Evolutionary conservation across 2,888 invertebrate genomes (phyloP).

Genomic region (Eulithis prunata): DNA sequence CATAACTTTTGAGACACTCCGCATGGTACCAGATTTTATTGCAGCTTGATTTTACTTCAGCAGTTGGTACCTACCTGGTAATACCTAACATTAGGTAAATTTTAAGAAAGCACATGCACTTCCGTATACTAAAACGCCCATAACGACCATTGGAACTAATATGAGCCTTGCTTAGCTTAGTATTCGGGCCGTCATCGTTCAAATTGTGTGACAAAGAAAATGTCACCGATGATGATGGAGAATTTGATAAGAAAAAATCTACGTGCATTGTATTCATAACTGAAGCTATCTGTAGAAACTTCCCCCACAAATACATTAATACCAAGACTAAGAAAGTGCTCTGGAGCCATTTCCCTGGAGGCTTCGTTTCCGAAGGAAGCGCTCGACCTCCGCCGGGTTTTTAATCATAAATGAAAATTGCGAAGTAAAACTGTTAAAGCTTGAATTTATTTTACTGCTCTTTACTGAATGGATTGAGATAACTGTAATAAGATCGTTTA

Average conservation of each 20-base stretch:
- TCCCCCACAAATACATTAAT: constrained; percentile 35
- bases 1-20: no score
- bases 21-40: constrained; percentile 2
- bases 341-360: constrained; percentile 61
- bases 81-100: no score
- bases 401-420: constrained; percentile 71
- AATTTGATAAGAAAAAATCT: not conserved
- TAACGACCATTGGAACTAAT: no score
- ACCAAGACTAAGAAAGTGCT: constrained; percentile 35
- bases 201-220: not conserved
- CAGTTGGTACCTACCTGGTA: no score
- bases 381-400: constrained; percentile 59
- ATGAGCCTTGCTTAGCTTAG: no score
- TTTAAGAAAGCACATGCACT: no score
- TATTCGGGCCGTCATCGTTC: no score
- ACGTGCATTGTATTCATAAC: not conserved
- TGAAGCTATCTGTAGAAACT: constrained; percentile 7
- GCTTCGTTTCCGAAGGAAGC: constrained; percentile 68
- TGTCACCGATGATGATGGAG: not conserved
- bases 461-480: constrained; percentile 25
- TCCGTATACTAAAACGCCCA: no score
- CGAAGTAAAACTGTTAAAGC: constrained; percentile 42
- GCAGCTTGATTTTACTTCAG: not conserved
- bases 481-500: constrained; percentile 22
- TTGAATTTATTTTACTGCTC: constrained; percentile 37